Percentiles rank a stretch among this genome's conserved stretches.
Conservation (phyloP, 23 tunicate species). For the Corella eumyota region DNA sequence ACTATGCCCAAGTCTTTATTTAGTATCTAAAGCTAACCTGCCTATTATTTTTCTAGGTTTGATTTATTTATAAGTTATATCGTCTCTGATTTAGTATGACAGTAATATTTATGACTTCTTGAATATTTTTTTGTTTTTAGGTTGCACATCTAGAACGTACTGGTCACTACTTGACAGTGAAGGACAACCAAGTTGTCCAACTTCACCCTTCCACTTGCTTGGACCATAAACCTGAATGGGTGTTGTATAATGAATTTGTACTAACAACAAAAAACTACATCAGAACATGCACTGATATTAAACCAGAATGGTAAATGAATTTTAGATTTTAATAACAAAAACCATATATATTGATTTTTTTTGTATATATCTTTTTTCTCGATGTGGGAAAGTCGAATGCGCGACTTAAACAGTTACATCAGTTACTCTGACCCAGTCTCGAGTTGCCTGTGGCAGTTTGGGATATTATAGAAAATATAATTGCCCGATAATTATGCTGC, state of each 20-base stretch:
- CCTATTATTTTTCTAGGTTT: no score
- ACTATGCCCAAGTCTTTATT: no score
- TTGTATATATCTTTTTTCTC: no score
- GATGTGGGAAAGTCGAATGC: no score
- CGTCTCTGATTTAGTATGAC: not conserved
- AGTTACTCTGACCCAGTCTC: no score
- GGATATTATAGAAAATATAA: no score
- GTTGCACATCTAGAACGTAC: conserved; percentile 93
- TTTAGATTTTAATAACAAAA: not conserved
- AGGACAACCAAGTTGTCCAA: conserved; percentile 97
- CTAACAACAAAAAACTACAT: conserved; percentile 96
- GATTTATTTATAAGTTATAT: no score
- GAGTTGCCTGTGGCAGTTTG: no score
- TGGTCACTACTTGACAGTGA: conserved; percentile 92
- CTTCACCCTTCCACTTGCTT: conserved; percentile 97
- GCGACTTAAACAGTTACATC: no score
- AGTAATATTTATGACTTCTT: not conserved
- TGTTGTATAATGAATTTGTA: conserved; percentile 90
- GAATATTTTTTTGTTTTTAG: conserved; percentile 5
- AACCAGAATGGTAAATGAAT: conserved; percentile 67
- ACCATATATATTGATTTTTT: no score
- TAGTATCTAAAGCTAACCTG: no score
- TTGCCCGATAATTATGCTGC: no score
- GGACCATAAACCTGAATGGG: conserved; percentile 99
- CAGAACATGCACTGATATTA: conserved; percentile 83